Evolutionary conservation across 2,113 vertebrate species (phyloP).

Genomic region (Zonotrichia leucophrys): DNA sequence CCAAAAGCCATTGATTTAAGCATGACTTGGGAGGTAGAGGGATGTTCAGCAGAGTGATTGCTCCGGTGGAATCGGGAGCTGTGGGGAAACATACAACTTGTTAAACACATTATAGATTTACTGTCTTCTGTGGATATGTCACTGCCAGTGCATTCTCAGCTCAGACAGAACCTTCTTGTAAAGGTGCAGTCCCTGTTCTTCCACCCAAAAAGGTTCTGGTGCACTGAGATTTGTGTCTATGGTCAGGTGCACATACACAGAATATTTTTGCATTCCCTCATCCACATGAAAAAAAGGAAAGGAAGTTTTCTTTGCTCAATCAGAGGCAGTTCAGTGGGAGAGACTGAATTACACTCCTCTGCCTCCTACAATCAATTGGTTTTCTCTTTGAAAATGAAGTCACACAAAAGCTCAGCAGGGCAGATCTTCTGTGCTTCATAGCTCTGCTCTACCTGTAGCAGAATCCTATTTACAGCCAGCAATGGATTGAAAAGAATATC

Average conservation of each 20-base stretch:
- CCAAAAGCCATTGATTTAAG: not conserved
- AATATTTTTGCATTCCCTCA: not conserved
- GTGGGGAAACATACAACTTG: not conserved
- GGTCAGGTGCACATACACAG: not conserved
- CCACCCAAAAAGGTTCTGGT: not conserved
- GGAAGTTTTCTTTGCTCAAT: not conserved
- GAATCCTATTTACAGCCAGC: slow-evolving; percentile 48
- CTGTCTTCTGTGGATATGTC: not conserved
- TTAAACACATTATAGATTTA: not conserved
- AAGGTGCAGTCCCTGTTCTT: not conserved
- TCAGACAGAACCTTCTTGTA: not conserved
- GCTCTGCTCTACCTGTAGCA: not conserved
- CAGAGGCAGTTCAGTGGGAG: not conserved
- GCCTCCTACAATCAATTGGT: not conserved
- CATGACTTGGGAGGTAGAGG: not conserved
- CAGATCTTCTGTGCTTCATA: not conserved
- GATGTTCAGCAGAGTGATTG: not conserved
- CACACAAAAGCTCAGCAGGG: slow-evolving; percentile 31
- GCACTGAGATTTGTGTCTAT: not conserved
- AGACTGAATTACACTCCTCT: not conserved
- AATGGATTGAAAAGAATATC: not conserved
- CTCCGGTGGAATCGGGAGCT: not conserved
- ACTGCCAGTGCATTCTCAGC: not conserved
- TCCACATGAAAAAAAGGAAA: not conserved
- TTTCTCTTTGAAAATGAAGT: slow-evolving; percentile 17